Percentiles rank a stretch among this genome's conserved stretches.
Conservation (phyloP, 1,140 invertebrate genomes). For the Zeugodacus cucurbitae region DNA sequence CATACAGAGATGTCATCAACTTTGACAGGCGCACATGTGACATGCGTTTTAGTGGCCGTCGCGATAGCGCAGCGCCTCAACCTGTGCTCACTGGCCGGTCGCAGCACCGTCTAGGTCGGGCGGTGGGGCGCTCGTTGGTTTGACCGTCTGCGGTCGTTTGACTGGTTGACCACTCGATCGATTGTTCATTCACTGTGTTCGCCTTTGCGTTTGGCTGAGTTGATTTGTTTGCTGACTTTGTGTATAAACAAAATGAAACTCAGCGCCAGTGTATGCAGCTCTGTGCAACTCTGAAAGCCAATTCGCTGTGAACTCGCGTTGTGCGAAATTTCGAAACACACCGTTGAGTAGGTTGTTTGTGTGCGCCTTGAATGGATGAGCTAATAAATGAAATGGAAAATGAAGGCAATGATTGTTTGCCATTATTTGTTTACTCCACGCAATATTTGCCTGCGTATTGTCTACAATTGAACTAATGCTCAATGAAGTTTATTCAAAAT, state of each 20-base stretch:
- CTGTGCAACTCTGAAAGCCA: neutral
- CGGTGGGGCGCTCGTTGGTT: neutral
- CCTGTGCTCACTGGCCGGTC: neutral
- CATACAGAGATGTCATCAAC: conserved; percentile 29
- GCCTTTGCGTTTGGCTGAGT: neutral
- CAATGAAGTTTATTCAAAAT: too few species aligned
- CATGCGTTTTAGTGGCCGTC: conserved; percentile 39
- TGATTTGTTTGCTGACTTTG: conserved; percentile 10
- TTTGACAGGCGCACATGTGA: conserved; percentile 34
- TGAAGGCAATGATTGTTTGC: neutral
- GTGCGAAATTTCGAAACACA: neutral
- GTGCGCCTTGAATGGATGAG: neutral
- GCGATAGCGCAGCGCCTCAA: conserved; percentile 33
- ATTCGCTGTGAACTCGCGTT: neutral
- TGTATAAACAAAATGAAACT: conserved; percentile 12
- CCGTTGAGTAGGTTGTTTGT: neutral
- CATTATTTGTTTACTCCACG: too few species aligned
- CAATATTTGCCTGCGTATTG: too few species aligned
- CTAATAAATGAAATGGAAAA: neutral
- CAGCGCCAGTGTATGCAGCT: neutral
- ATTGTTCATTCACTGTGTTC: neutral
- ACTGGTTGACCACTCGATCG: conserved; percentile 2
- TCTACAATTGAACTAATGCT: too few species aligned
- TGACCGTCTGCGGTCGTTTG: neutral
- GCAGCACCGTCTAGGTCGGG: neutral